Percentiles rank a stretch among this genome's conserved stretches.
These are phyloP conservation scores for Chaetorhynchus papuensis DNA, from an alignment of 2,113 vertebrate genomes.

Conservation along the genomic window DNA sequence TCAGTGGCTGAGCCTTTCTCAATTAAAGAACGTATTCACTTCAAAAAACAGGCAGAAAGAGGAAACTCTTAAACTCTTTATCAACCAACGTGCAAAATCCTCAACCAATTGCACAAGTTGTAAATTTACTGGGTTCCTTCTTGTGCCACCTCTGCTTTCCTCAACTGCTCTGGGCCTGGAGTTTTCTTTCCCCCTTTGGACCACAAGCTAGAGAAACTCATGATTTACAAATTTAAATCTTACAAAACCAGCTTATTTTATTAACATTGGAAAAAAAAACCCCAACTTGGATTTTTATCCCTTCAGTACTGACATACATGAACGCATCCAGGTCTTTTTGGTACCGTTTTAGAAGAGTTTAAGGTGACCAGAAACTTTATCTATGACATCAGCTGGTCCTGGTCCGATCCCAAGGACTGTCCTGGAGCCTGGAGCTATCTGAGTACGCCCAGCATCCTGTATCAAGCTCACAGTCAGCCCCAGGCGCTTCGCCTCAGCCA, in stretches of 20 bases:
- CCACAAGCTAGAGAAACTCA: background rate
- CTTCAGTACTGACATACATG: background rate
- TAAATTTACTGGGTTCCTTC: background rate
- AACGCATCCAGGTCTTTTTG: background rate
- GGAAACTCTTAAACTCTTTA: background rate
- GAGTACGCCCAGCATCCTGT: conserved; percentile 93
- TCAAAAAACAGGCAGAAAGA: background rate
- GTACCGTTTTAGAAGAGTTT: conserved; percentile 82
- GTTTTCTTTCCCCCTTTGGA: background rate
- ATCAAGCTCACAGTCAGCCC: conserved; percentile 90
- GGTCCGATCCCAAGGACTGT: conserved; percentile 93
- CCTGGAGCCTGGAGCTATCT: conserved; percentile 89
- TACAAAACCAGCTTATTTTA: background rate
- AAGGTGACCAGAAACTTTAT: conserved; percentile 89
- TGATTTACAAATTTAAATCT: background rate
- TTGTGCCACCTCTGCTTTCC: background rate
- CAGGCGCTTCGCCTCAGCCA: conserved; percentile 79
- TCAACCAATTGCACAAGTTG: background rate
- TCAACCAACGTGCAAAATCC: background rate
- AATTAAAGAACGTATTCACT: background rate
- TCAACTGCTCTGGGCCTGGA: background rate
- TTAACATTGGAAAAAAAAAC: background rate
- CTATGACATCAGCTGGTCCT: conserved; percentile 84
- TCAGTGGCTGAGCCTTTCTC: background rate
- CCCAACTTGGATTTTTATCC: background rate